phyloP scores from a whole-genome alignment of 92 coral and sea anemone genomes.

The Virgularia gustaviana region DNA sequence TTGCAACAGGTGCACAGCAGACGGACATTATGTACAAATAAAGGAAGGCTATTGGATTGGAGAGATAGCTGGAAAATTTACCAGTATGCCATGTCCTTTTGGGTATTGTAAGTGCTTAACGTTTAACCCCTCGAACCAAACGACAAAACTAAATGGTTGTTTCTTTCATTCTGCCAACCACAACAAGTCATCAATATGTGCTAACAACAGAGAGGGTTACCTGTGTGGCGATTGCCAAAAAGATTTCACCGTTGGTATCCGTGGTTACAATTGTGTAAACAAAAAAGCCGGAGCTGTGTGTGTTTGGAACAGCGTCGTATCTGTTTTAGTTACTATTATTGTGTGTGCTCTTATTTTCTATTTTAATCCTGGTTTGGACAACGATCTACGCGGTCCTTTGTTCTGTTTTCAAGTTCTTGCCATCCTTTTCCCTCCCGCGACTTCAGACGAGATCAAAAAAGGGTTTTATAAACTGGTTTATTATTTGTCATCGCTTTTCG shows the following conservation, averaged over 20 bases:
- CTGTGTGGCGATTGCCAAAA: constrained; percentile 78
- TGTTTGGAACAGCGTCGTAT: constrained; percentile 61
- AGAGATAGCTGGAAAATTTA: constrained; percentile 54
- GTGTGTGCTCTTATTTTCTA: constrained; percentile 68
- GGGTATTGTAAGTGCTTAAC: constrained; percentile 64
- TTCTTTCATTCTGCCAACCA: constrained; percentile 53
- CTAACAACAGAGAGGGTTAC: constrained; percentile 60
- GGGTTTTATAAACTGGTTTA: constrained; percentile 63
- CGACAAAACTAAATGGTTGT: constrained; percentile 63
- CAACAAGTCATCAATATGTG: constrained; percentile 50
- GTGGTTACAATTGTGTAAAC: constrained; percentile 54
- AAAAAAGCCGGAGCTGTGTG: constrained; percentile 35
- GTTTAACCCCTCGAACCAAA: background rate
- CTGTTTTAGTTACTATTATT: constrained; percentile 50
- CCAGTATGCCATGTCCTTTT: constrained; percentile 76
- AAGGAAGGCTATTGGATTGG: constrained; percentile 90
- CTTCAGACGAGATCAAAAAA: constrained; percentile 22
- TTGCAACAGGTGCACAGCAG: constrained; percentile 56
- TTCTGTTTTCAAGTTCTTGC: constrained; percentile 96
- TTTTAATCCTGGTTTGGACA: constrained; percentile 81
- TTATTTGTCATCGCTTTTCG: constrained; percentile 56
- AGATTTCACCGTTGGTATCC: constrained; percentile 70
- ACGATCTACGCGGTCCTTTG: constrained; percentile 89
- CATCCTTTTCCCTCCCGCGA: constrained; percentile 58
- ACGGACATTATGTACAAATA: constrained; percentile 58